Base-by-base conservation (phyloP, 2,797 vertebrate genomes). In the Spinibarbus caldwelli region DNA sequence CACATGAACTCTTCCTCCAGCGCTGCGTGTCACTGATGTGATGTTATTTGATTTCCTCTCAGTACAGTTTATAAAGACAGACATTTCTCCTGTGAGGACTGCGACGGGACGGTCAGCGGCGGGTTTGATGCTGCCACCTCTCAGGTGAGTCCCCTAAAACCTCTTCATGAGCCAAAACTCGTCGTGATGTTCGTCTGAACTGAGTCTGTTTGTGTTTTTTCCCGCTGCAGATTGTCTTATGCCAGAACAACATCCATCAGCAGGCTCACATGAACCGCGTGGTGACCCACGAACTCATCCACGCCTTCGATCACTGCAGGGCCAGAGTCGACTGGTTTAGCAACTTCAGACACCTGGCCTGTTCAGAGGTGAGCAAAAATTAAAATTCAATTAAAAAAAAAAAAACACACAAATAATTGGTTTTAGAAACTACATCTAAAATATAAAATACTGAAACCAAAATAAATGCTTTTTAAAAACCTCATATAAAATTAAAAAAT, bases 71-170 rank as follows among this genome's bases (percentile, higher is more conserved):
- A 94, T 49, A 96, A 93, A 93, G 97, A 97, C 31, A 93, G 98
- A 19, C 98, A 99, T 90, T 98, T 99, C 88, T 96, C 97, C 45
- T 99, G 98, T 78, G 98, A 99, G 91, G 96, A 98, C 23, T 99
- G 98, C 82, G 96, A 97, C 43, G 96, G 96, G 72, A 95, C 94
- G 5, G 97, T 99, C 84, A 95, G 97, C 66, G 98, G 98, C 23
- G 98, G 98, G 72, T 99, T 99, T 72, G 98, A 99, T 80, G 94
- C 97, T 2, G 92, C 95, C 0, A 94, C 96, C 0, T 99, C 97
- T 87, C 98, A 99, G 93, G 98, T 99, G 91, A 89, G 91, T 52
- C 8, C 2, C 7, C 14, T 41, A 15, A 23, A 45, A 8, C 15
- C 14, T 7, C n/a, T 21, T 23, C 5, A 43, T n/a, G n/a, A 29